Conservation (phyloP, 2,797 vertebrate genomes). For the Xerus rutilus region DNA sequence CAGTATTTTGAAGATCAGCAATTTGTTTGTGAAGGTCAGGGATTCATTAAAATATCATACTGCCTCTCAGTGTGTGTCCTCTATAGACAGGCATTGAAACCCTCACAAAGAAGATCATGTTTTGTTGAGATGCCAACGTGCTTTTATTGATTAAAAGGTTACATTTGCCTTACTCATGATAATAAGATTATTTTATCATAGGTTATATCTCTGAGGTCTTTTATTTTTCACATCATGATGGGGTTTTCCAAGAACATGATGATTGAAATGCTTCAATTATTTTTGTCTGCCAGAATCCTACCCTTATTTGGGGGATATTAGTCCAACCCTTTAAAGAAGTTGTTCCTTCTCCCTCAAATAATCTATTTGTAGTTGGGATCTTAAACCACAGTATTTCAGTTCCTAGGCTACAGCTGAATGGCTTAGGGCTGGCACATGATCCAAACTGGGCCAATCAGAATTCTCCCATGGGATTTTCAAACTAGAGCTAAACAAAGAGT, state of each 20-base stretch:
- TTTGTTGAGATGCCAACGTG: neutral
- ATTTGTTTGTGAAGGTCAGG: neutral
- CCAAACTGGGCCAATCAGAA: neutral
- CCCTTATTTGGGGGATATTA: neutral
- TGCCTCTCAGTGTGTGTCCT: neutral
- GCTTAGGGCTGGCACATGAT: neutral
- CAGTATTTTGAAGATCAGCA: neutral
- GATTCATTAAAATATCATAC: neutral
- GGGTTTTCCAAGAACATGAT: slow-evolving; percentile 9
- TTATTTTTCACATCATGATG: neutral
- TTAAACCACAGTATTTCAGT: neutral
- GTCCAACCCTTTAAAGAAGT: neutral
- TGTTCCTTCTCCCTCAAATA: neutral
- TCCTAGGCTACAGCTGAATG: neutral
- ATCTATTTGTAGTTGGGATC: neutral
- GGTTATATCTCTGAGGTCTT: neutral
- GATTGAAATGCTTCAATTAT: neutral
- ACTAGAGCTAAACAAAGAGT: neutral
- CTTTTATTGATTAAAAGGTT: neutral
- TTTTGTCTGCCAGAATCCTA: neutral
- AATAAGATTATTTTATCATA: slow-evolving; percentile 4
- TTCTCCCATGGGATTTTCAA: slow-evolving; percentile 1
- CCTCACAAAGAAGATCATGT: neutral
- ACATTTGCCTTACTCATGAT: neutral
- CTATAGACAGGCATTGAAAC: neutral